Percentiles rank a stretch among this genome's conserved stretches.
Evolutionary conservation across 1,140 invertebrate species (phyloP).

Genomic region (Diprion similis): DNA sequence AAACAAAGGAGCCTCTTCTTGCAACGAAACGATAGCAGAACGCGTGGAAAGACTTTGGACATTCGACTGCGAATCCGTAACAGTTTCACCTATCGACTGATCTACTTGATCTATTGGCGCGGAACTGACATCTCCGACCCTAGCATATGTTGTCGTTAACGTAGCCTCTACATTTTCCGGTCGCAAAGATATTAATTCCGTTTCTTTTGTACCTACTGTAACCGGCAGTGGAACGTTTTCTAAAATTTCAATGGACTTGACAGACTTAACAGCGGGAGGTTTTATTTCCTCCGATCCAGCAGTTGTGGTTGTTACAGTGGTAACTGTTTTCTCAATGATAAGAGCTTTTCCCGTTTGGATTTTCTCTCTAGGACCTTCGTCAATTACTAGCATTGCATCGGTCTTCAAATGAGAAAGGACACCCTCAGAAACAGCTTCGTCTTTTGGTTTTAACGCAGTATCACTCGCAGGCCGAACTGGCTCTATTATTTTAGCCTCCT

Average conservation of each 20-base stretch:
- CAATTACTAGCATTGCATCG: background rate
- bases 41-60: slow-evolving; percentile 13
- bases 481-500: background rate
- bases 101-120: slow-evolving; percentile 22
- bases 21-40: slow-evolving; percentile 26
- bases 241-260: slow-evolving; percentile 39
- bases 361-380: background rate
- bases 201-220: slow-evolving; percentile 33
- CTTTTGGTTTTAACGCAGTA: background rate
- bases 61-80: slow-evolving; percentile 1
- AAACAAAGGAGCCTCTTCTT: slow-evolving; percentile 46
- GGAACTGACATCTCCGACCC: slow-evolving; percentile 25
- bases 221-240: slow-evolving; percentile 38
- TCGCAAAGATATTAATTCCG: slow-evolving; percentile 47
- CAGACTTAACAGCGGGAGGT: slow-evolving; percentile 32
- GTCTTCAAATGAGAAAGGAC: background rate
- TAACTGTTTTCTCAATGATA: slow-evolving; percentile 39
- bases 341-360: slow-evolving; percentile 29
- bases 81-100: slow-evolving; percentile 13
- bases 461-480: background rate
- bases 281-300: slow-evolving; percentile 26
- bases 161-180: slow-evolving; percentile 52
- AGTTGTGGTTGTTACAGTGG: slow-evolving; percentile 31
- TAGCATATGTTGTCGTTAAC: slow-evolving; percentile 50
- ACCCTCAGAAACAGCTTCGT: background rate